A percentile compares a stretch with the other conserved stretches of the same genome.
These are phyloP conservation scores for Euura saliciscinereae DNA, from an alignment of 1,140 invertebrate species.

Conservation along the genomic window DNA sequence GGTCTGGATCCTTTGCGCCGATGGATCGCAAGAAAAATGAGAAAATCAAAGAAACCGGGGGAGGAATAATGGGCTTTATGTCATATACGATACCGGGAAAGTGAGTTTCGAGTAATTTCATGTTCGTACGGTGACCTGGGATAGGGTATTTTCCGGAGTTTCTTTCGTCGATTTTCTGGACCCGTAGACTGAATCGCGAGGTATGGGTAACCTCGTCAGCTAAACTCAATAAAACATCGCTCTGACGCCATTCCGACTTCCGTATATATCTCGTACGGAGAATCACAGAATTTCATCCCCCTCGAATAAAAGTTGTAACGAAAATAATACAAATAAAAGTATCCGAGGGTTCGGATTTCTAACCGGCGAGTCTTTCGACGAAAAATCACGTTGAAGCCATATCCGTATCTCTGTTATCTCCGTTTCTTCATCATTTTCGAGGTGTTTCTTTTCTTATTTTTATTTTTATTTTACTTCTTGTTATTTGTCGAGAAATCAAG, in stretches of 20 bases:
- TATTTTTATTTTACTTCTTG: too few relatives aligned
- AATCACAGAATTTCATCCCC: not conserved
- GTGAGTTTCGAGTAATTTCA: not conserved
- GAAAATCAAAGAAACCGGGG: not conserved
- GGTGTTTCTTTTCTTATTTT: too few relatives aligned
- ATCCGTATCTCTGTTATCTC: too few relatives aligned
- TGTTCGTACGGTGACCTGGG: not conserved
- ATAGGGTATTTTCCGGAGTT: not conserved
- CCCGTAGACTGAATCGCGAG: not conserved
- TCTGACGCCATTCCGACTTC: not conserved
- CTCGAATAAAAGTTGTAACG: not conserved
- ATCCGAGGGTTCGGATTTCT: not conserved
- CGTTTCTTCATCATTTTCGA: too few relatives aligned
- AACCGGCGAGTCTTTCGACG: too few relatives aligned
- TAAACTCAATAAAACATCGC: constrained; percentile 1
- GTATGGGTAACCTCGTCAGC: not conserved
- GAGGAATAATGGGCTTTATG: not conserved
- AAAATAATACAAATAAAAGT: constrained; percentile 4
- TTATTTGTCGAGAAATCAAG: too few relatives aligned
- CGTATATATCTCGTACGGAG: not conserved
- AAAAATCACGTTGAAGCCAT: too few relatives aligned
- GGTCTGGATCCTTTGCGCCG: too few relatives aligned
- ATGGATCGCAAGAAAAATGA: too few relatives aligned
- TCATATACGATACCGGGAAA: not conserved
- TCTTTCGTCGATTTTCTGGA: not conserved